Evolutionary conservation across 2,113 vertebrate genomes (phyloP).

Genomic region (Daboia siamensis): DNA sequence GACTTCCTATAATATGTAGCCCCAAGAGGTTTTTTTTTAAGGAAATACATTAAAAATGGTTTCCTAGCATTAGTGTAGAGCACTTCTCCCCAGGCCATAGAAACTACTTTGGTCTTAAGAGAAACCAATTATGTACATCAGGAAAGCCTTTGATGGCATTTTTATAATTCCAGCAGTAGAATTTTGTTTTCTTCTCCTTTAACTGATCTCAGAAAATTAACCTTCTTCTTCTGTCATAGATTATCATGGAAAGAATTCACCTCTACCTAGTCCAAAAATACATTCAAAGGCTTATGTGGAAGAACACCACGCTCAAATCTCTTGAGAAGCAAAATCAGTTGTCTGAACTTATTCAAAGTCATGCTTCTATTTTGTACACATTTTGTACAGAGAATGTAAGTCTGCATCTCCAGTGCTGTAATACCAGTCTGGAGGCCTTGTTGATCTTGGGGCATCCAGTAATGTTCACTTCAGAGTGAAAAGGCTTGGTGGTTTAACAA

Average conservation of each 20-base stretch:
- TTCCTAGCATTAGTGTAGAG: neutral
- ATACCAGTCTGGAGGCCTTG: neutral
- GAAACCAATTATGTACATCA: neutral
- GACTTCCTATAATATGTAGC: neutral
- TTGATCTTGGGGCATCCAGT: neutral
- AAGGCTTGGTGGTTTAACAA: neutral
- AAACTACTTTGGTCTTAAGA: neutral
- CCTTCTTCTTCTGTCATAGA: conserved; percentile 59
- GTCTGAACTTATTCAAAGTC: conserved; percentile 65
- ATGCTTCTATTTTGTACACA: conserved; percentile 59
- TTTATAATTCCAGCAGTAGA: neutral
- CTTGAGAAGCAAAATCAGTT: conserved; percentile 69
- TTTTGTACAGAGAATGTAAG: conserved; percentile 78
- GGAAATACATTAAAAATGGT: neutral
- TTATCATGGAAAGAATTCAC: conserved; percentile 63
- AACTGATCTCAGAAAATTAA: neutral
- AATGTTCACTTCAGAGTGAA: neutral
- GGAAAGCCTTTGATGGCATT: neutral
- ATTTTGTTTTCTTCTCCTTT: neutral
- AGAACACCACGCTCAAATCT: conserved; percentile 68
- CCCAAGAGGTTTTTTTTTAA: neutral
- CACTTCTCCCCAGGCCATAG: neutral
- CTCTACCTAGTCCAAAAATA: conserved; percentile 74
- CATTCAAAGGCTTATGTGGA: conserved; percentile 75
- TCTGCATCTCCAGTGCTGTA: neutral